Evolutionary conservation across 2,113 vertebrate species (phyloP), one percentile per base, ranked within the genome.

Genomic region (Lynx canadensis): DNA sequence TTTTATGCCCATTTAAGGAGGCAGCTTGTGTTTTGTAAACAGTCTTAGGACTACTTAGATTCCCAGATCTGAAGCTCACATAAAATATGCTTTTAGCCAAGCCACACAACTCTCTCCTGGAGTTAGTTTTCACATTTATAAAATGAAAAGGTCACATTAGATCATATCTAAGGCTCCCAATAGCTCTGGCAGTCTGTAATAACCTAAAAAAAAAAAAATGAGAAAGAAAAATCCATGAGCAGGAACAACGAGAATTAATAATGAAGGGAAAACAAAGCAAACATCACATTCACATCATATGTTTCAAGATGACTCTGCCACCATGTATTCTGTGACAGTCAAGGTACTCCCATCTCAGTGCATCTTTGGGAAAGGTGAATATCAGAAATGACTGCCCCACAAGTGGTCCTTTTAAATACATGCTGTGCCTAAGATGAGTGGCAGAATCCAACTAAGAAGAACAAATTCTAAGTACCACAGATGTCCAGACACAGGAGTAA

Each of bases 61-160:
- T 57, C 57, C 60, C 5, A 38, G 33, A 21, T 63, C 73, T 15
- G 66, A 23, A 13, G n/a, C 33, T 92, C 66, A 33, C 21, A 41
- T 29, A 55, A 10, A 63, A 45, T 3, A 45, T 3, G 31, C 33
- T 45, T 82, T 55, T 55, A 94, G 71, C 78, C 29, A 82, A 76
- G 68, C 57, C 55, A 71, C 52, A n/a, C 4, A 31, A 52, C 86
- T 96, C 82, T 45, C 36, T 74, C 41, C 48, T 57, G 8, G 63
- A 78, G 65, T 93, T 78, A 73, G 33, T 88, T 86, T 96, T 45
- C 31, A 29, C 45, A 83, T 63, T 84, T 73, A 79, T 57, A 93
- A 89, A 78, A 76, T 87, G 45, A 74, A 96, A 96, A 90, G 38
- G 12, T 87, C 48, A 95, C 10, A 31, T 57, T 19, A 55, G 50